Evolutionary conservation across 1,140 invertebrate species (phyloP), one percentile per base, ranked within the genome.

Genomic region (Drosophila bifasciata): DNA sequence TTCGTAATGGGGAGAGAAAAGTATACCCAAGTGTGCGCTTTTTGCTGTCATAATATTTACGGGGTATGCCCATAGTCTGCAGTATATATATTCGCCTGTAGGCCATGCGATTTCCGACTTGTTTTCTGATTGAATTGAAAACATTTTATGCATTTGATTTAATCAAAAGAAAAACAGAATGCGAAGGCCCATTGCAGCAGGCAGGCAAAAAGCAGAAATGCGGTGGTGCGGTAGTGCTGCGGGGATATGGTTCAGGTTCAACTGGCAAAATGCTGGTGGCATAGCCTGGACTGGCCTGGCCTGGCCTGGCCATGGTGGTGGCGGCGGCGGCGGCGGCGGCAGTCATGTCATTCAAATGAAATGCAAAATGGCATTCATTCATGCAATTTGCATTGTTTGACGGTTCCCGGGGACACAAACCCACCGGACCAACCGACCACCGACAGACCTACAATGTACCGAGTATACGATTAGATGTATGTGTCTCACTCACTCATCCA

Each of bases 141-240:
- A 85, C 80, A 85, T 85, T 85, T 88, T 86, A 88, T 86, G 81
- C 81, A 86, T 88, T 88, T 88, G 81, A 86, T 86, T 88, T 88
- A 78, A 88, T 86, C 81, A 86, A 86, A 86, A 86, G 83, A 88
- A 75, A 81, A 85, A 78, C 68, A 83, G 63, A 86, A 85, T 81
- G 68, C 74, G 63, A 76, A 68, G 64, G 70, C 32, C 11, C 11
- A 67, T 48, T 68, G 59, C 59, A 43, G 46, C 70, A 68, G 64
- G 76, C 75, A 55, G 55, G 55, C 25, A 28, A 63, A 45, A 49
- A 44, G 60, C 56, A 56, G 25, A 44, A 70, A 40, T 39, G 21
- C 40, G 2, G 11, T 15, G 19, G 17, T 11, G 46, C 28, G 45
- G 32, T 21, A n/a, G n/a, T n/a, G n/a, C n/a, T n/a, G n/a, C 2